Evolutionary conservation across 2,113 vertebrate genomes (phyloP).

Genomic region (Dipodomys ordii): DNA sequence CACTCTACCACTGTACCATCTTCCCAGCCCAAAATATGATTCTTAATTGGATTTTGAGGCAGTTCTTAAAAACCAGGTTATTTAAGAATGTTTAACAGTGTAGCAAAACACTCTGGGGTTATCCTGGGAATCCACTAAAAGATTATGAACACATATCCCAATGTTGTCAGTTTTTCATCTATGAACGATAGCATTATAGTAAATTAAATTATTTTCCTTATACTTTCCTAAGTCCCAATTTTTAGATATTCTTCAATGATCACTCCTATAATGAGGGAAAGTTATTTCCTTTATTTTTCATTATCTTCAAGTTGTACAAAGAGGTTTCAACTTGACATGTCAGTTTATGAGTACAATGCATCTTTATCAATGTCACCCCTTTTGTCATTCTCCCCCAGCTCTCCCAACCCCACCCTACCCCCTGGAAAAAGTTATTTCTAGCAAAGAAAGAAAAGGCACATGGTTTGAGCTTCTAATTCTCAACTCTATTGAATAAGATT

Average conservation of each 20-base stretch:
- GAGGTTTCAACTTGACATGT: too few species aligned
- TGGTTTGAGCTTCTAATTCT: neutral
- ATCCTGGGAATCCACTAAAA: neutral
- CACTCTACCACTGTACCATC: too few species aligned
- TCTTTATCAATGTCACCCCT: too few species aligned
- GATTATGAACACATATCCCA: conserved; percentile 29
- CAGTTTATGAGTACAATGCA: too few species aligned
- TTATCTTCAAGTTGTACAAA: too few species aligned
- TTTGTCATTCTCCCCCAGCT: too few species aligned
- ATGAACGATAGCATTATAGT: neutral
- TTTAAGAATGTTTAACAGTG: conserved; percentile 31
- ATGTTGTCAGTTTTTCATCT: conserved; percentile 21
- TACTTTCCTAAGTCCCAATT: neutral
- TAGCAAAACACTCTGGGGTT: conserved; percentile 8
- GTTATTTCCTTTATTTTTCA: neutral
- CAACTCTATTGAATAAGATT: conserved; percentile 25
- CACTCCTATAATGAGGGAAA: neutral
- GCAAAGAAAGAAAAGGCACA: neutral
- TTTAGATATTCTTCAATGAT: neutral
- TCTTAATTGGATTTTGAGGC: neutral
- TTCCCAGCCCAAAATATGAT: neutral
- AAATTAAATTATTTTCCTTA: neutral
- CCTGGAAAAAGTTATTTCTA: conserved; percentile 8
- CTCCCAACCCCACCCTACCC: too few species aligned
- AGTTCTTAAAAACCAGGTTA: neutral